Conservation (phyloP, 2,113 vertebrate genomes). For the Callopanchax toddi region DNA sequence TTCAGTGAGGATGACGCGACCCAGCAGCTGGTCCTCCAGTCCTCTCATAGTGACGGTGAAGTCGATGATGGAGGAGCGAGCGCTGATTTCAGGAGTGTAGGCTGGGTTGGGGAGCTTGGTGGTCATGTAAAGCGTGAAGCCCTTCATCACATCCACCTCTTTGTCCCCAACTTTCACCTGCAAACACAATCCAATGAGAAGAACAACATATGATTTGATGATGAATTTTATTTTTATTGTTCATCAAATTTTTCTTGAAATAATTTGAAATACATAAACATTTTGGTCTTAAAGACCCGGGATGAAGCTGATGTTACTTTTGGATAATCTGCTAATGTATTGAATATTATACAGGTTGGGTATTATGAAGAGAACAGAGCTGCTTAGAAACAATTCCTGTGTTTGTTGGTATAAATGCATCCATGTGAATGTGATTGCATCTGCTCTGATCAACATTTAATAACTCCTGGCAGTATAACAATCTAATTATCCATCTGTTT, state of each 20-base stretch:
- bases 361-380: not conserved
- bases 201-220: no score
- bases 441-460: constrained; percentile 38
- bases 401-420: not conserved
- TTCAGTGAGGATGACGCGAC: constrained; percentile 95
- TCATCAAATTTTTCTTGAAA: no score
- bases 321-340: not conserved
- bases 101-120: constrained; percentile 92
- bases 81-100: constrained; percentile 94
- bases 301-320: not conserved
- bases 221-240: no score
- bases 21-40: constrained; percentile 93
- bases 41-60: constrained; percentile 97
- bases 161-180: constrained; percentile 98
- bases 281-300: not conserved
- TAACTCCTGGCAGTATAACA: constrained; percentile 40
- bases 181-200: constrained; percentile 9
- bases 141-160: constrained; percentile 91
- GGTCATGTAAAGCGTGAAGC: constrained; percentile 93
- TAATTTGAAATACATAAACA: not conserved
- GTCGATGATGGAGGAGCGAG: constrained; percentile 92
- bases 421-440: constrained; percentile 3
- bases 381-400: constrained; percentile 1
- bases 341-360: no score
- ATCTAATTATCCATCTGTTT: constrained; percentile 46